Percentiles rank a stretch among this genome's conserved stretches.
phyloP scores from a whole-genome alignment of 2,797 vertebrate genomes.

The Sparus aurata region DNA sequence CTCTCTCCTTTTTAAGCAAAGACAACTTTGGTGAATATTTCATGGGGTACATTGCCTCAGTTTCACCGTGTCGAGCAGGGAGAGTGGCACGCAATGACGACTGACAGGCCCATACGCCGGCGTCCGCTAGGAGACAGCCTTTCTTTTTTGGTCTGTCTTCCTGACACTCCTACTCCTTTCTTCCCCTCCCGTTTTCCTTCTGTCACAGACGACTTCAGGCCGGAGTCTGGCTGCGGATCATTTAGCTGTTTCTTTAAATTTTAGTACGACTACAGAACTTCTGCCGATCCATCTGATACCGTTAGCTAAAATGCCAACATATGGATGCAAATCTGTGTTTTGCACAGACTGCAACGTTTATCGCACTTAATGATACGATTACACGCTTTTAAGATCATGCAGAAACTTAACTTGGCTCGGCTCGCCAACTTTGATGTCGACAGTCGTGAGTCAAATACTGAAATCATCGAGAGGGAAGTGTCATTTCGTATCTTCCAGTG shows the following conservation, averaged over 20 bases:
- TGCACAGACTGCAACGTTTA: constrained; percentile 63
- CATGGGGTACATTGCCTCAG: constrained; percentile 77
- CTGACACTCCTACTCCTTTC: constrained; percentile 48
- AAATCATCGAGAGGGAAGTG: constrained; percentile 9
- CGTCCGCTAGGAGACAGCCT: constrained; percentile 69
- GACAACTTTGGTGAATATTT: constrained; percentile 81
- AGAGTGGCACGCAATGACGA: constrained; percentile 70
- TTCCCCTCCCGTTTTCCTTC: constrained; percentile 58
- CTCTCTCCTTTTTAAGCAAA: constrained; percentile 66
- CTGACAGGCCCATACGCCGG: constrained; percentile 52
- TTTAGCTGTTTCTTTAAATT: constrained; percentile 67
- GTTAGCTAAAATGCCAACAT: constrained; percentile 70
- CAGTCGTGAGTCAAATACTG: constrained; percentile 14
- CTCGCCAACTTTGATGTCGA: constrained; percentile 32
- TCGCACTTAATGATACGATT: constrained; percentile 55
- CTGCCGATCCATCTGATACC: constrained; percentile 76
- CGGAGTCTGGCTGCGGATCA: constrained; percentile 56
- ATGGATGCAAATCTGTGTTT: constrained; percentile 68
- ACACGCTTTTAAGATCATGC: constrained; percentile 46
- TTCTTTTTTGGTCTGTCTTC: constrained; percentile 62
- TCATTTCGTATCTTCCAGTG: not conserved
- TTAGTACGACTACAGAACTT: constrained; percentile 64
- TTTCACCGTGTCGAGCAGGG: constrained; percentile 62
- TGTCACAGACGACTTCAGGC: constrained; percentile 58
- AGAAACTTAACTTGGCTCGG: constrained; percentile 39